Percentiles rank a stretch among this genome's conserved stretches.
phyloP scores from a whole-genome alignment of 1,140 invertebrate genomes.

The Zophobas atratus region DNA sequence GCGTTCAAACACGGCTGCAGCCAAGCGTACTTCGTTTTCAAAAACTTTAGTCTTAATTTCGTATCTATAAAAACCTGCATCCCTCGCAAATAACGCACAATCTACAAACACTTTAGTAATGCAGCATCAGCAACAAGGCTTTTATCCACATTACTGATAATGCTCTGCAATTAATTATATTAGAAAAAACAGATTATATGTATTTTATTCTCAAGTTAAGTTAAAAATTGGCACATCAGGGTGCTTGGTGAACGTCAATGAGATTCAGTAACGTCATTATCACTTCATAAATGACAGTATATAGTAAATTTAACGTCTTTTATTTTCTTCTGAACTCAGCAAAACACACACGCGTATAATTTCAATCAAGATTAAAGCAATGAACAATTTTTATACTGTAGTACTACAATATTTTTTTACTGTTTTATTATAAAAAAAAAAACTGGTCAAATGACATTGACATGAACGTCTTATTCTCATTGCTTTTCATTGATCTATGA shows the following conservation, averaged over 20 bases:
- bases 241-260: conserved; percentile 75
- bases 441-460: too few relatives aligned
- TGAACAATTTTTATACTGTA: too few relatives aligned
- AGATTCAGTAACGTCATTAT: too few relatives aligned
- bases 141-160: conserved; percentile 89
- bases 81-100: conserved; percentile 89
- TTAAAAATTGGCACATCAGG: conserved; percentile 86
- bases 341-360: too few relatives aligned
- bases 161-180: conserved; percentile 76
- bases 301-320: too few relatives aligned
- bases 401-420: too few relatives aligned
- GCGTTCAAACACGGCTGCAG: conserved; percentile 83
- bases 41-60: conserved; percentile 92
- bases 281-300: too few relatives aligned
- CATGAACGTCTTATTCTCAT: too few relatives aligned
- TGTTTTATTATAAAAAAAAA: too few relatives aligned
- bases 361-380: too few relatives aligned
- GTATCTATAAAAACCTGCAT: conserved; percentile 89
- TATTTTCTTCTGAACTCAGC: too few relatives aligned
- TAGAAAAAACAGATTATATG: background rate
- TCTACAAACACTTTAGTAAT: conserved; percentile 89
- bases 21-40: conserved; percentile 93
- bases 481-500: too few relatives aligned
- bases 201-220: conserved; percentile 68
- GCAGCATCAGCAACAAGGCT: conserved; percentile 90